Evolutionary conservation across 1,140 invertebrate genomes (phyloP).

Genomic region (Drosophila melanogaster): DNA sequence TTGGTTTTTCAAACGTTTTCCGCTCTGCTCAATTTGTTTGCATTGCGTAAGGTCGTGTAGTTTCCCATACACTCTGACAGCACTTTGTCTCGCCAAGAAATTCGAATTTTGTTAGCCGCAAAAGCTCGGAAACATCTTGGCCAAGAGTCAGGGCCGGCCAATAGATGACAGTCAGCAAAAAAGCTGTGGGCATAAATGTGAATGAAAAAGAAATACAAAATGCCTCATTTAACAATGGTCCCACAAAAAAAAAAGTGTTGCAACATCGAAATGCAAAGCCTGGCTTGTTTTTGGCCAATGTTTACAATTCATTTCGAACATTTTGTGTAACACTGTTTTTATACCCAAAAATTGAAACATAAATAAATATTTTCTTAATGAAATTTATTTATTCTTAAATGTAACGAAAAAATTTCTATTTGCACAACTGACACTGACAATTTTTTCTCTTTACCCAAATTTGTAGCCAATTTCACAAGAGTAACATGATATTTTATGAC

Average conservation of each 20-base stretch:
- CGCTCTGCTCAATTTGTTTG: conserved; percentile 42
- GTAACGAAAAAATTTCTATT: too few species aligned
- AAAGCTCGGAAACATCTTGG: conserved; percentile 53
- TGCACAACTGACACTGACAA: too few species aligned
- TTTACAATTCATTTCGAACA: conserved; percentile 37
- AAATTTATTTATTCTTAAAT: too few species aligned
- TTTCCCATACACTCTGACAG: conserved; percentile 16
- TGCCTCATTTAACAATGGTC: conserved; percentile 13
- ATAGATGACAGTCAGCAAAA: conserved; percentile 22
- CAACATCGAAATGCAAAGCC: conserved; percentile 44
- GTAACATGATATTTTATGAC: too few species aligned
- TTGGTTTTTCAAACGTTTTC: conserved; percentile 29
- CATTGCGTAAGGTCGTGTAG: conserved; percentile 63
- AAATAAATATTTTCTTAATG: background rate
- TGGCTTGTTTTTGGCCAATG: conserved; percentile 29
- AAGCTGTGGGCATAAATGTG: conserved; percentile 14
- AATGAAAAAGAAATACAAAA: conserved; percentile 20
- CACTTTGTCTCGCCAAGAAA: conserved; percentile 22
- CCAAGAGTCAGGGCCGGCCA: conserved; percentile 32
- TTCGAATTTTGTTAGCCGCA: conserved; percentile 55
- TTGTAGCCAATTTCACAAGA: too few species aligned
- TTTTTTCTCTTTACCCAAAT: too few species aligned
- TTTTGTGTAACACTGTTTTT: conserved; percentile 12
- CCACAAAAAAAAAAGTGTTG: conserved; percentile 29
- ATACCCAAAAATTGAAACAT: too few species aligned